Conservation (phyloP, 2,113 vertebrate species). For the Chaenocephalus aceratus region DNA sequence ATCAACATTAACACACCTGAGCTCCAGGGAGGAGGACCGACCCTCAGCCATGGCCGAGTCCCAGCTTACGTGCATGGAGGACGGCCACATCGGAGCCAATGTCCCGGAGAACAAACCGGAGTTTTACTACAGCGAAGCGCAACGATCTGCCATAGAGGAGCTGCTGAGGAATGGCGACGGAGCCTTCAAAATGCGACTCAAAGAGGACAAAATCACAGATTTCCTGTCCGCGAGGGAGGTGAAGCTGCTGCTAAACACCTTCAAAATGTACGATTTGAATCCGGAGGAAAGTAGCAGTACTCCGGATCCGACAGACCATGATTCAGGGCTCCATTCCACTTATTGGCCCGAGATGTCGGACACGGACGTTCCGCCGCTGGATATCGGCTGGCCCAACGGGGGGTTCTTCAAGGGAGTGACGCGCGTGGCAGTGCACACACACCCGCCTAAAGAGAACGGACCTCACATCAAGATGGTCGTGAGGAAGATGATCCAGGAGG, state of each 20-base stretch:
- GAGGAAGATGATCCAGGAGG: conserved; percentile 90
- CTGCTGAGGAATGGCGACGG: conserved; percentile 87
- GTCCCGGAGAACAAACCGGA: conserved; percentile 88
- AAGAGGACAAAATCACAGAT: conserved; percentile 81
- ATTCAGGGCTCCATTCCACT: conserved; percentile 81
- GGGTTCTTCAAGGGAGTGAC: conserved; percentile 90
- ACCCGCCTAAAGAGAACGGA: conserved; percentile 90
- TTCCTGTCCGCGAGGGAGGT: conserved; percentile 91
- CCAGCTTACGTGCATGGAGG: conserved; percentile 91
- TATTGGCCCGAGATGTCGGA: conserved; percentile 96
- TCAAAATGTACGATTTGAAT: conserved; percentile 73
- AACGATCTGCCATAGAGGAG: conserved; percentile 88
- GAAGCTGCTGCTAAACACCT: conserved; percentile 78
- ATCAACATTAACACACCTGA: not conserved
- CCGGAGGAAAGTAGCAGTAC: not conserved
- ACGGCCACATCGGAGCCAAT: conserved; percentile 85
- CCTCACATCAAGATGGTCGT: conserved; percentile 94
- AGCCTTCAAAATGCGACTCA: conserved; percentile 85
- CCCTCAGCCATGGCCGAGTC: conserved; percentile 90
- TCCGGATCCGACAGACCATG: conserved; percentile 35
- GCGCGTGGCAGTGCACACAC: conserved; percentile 88
- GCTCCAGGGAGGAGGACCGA: not conserved
- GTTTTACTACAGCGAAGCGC: conserved; percentile 95
- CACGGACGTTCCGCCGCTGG: conserved; percentile 90
- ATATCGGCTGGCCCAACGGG: conserved; percentile 91